Evolutionary conservation across 1,140 invertebrate genomes (phyloP).

Genomic region (Holotrichia oblita): DNA sequence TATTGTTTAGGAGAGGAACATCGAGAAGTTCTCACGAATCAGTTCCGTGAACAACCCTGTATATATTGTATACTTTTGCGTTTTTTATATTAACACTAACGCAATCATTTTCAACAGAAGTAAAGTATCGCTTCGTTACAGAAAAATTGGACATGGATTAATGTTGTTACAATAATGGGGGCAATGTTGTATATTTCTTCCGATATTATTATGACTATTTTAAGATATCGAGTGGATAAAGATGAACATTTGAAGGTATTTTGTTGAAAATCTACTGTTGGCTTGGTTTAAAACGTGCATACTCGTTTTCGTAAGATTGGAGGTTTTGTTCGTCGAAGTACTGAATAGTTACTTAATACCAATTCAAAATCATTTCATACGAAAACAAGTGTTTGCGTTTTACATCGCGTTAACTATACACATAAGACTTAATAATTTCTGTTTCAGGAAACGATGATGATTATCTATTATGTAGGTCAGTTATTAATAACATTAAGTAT

Average conservation of each 20-base stretch:
- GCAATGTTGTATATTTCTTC: neutral
- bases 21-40: too few species aligned
- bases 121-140: neutral
- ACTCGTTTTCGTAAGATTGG: too few species aligned
- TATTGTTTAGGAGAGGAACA: too few species aligned
- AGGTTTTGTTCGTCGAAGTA: too few species aligned
- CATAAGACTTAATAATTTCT: neutral
- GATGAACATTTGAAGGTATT: neutral
- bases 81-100: too few species aligned
- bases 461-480: neutral
- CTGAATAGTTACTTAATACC: too few species aligned
- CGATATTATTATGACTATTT: neutral
- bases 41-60: too few species aligned
- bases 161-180: neutral
- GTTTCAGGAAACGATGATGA: neutral
- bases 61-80: too few species aligned
- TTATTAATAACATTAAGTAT: conserved; percentile 2
- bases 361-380: too few species aligned
- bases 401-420: neutral
- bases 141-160: neutral
- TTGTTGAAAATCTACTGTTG: too few species aligned
- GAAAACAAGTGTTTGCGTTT: neutral
- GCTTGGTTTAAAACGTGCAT: too few species aligned
- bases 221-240: neutral
- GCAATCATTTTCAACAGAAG: too few species aligned